Conservation (phyloP, 2,113 vertebrate genomes). For the Phyllostomus discolor region DNA sequence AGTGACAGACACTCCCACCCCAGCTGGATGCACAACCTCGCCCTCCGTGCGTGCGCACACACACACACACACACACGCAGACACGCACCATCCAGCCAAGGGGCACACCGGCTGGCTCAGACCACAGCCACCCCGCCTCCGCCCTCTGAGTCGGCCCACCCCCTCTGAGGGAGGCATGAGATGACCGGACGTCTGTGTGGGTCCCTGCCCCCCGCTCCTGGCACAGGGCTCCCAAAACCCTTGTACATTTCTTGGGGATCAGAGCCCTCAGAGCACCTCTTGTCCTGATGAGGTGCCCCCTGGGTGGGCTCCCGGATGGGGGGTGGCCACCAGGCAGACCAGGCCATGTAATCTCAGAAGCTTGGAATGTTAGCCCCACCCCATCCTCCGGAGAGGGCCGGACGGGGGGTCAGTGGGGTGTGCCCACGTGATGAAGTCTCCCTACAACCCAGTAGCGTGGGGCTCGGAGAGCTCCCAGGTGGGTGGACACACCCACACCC, state of each 20-base stretch:
- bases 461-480: not conserved
- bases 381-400: too few species aligned
- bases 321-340: not conserved
- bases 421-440: accelerated
- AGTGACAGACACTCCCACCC: not conserved
- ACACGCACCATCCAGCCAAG: not conserved
- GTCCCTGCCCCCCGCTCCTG: not conserved
- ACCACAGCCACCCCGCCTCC: not conserved
- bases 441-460: not conserved
- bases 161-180: not conserved
- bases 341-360: not conserved
- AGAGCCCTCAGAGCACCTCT: not conserved
- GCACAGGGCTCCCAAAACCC: not conserved
- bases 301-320: not conserved
- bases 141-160: not conserved
- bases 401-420: accelerated
- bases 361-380: not conserved
- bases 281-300: not conserved
- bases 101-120: accelerated
- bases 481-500: accelerated
- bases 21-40: not conserved
- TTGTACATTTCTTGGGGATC: not conserved
- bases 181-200: accelerated
- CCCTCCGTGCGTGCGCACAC: accelerated
- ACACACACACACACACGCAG: not conserved